These are phyloP conservation scores for Acrocephalus kingi DNA, from an alignment of 2,113 vertebrate species.

Conservation along the genomic window DNA sequence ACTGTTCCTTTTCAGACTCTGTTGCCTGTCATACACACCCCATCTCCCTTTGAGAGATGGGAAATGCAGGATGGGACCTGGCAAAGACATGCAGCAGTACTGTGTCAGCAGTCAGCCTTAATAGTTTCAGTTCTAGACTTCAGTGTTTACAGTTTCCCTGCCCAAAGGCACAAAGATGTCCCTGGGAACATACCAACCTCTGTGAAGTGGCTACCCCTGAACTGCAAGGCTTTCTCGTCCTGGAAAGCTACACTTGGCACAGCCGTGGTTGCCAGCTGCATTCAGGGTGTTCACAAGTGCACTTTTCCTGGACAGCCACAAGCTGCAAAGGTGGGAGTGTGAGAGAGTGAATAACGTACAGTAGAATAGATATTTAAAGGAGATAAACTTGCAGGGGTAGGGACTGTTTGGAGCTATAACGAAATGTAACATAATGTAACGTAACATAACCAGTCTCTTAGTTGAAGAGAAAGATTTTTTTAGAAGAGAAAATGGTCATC, in stretches of 20 bases:
- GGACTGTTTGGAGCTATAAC: not conserved
- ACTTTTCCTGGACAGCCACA: not conserved
- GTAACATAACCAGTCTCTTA: not conserved
- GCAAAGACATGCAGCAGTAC: not conserved
- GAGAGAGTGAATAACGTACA: rapidly evolving
- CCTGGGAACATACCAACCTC: rapidly evolving
- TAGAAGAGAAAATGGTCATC: not conserved
- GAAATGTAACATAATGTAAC: not conserved
- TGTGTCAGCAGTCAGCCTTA: not conserved
- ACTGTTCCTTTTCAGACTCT: not conserved
- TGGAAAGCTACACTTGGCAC: not conserved
- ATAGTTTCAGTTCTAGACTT: not conserved
- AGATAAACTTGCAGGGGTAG: not conserved
- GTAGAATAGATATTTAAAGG: not conserved
- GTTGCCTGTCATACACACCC: not conserved
- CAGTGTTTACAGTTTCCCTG: not conserved
- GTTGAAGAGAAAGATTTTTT: not conserved
- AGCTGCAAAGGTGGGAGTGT: not conserved
- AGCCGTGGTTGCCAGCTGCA: rapidly evolving
- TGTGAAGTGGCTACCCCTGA: not conserved
- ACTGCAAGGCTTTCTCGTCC: not conserved
- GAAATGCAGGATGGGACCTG: not conserved
- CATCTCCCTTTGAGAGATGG: not conserved
- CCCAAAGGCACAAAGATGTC: not conserved
- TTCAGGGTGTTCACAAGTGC: not conserved